Evolutionary conservation across 2,888 invertebrate species (phyloP).

Genomic region (Druceiella hillmani): DNA sequence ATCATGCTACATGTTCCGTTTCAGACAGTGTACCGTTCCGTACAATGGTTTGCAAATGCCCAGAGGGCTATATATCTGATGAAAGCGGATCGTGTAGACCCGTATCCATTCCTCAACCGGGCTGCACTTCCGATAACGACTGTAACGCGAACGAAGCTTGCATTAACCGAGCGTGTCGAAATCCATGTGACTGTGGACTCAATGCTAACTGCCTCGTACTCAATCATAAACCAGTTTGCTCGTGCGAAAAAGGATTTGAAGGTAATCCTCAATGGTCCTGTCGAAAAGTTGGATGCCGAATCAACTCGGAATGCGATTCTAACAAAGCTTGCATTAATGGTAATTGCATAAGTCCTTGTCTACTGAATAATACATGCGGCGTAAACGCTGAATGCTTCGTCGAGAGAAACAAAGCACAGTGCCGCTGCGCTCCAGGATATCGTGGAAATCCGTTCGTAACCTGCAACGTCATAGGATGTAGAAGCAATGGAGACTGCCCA

Average conservation of each 20-base stretch:
- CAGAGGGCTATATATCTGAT: constrained; percentile 78
- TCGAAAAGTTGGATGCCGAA: constrained; percentile 73
- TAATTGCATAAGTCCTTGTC: constrained; percentile 81
- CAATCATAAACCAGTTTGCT: constrained; percentile 82
- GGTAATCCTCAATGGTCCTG: constrained; percentile 84
- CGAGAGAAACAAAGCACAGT: constrained; percentile 66
- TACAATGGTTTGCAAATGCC: constrained; percentile 85
- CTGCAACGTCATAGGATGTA: constrained; percentile 76
- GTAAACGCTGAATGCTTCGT: constrained; percentile 78
- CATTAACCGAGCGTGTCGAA: constrained; percentile 78
- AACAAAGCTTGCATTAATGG: constrained; percentile 80
- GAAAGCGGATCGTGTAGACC: constrained; percentile 73
- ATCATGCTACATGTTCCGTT: constrained; percentile 72
- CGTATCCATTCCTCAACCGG: constrained; percentile 62
- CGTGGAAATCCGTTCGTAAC: constrained; percentile 71
- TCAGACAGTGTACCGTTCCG: constrained; percentile 80
- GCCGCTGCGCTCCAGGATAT: constrained; percentile 76
- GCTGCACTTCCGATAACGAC: constrained; percentile 75
- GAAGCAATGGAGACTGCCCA: constrained; percentile 84
- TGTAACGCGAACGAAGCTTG: constrained; percentile 77
- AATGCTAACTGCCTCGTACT: constrained; percentile 77
- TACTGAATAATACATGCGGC: constrained; percentile 74
- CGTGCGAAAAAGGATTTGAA: constrained; percentile 76
- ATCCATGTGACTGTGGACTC: constrained; percentile 83
- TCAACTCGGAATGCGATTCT: constrained; percentile 77